Evolutionary conservation across 2,888 invertebrate species (phyloP).

Genomic region (Polylopha cassiicola): DNA sequence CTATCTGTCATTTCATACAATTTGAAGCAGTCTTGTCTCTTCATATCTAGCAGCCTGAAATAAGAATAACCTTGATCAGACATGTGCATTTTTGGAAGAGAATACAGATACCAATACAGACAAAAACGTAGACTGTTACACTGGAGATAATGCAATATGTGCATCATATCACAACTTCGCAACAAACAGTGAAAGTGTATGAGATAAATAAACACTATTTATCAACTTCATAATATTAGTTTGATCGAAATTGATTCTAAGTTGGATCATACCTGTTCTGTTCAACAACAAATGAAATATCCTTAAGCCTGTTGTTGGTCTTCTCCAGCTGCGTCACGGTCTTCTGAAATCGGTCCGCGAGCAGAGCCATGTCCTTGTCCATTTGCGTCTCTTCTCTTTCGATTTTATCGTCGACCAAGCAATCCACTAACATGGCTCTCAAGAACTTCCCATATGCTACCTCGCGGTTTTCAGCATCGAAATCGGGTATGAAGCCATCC

Average conservation of each 20-base stretch:
- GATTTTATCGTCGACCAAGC: constrained; percentile 60
- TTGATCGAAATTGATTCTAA: too few relatives aligned
- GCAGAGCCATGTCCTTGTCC: constrained; percentile 62
- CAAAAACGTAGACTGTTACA: too few relatives aligned
- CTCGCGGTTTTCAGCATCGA: constrained; percentile 46
- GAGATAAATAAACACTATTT: too few relatives aligned
- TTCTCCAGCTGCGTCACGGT: constrained; percentile 63
- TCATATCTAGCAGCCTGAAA: constrained; percentile 58
- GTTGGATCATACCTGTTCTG: constrained; percentile 60
- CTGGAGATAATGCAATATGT: too few relatives aligned
- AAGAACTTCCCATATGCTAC: constrained; percentile 57
- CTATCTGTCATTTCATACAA: constrained; percentile 47
- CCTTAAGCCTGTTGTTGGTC: constrained; percentile 62
- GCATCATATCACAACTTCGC: neutral
- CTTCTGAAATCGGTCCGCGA: constrained; percentile 64
- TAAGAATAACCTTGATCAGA: constrained; percentile 6
- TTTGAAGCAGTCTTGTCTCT: constrained; percentile 39
- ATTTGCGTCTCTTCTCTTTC: constrained; percentile 55
- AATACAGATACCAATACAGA: too few relatives aligned
- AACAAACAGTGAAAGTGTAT: too few relatives aligned
- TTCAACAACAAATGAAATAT: constrained; percentile 66
- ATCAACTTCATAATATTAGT: too few relatives aligned
- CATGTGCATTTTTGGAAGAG: too few relatives aligned
- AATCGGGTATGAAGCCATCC: constrained; percentile 42
- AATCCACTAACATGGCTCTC: constrained; percentile 56